Percentiles rank a stretch among this genome's conserved stretches.
Evolutionary conservation across 2,888 invertebrate genomes (phyloP).

Genomic region (Parnassius orleans): DNA sequence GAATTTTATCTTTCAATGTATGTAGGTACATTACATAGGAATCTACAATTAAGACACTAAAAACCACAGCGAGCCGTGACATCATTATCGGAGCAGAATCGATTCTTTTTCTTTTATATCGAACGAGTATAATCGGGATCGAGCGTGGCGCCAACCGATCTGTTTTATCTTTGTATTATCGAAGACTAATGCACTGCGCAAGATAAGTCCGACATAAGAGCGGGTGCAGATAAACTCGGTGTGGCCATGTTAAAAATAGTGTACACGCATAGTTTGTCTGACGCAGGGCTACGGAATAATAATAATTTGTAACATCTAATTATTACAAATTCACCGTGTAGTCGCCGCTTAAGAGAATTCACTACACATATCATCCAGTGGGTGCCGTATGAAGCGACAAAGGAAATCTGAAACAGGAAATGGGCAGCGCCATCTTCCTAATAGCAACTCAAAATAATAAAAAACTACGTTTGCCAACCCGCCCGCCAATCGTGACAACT

Average conservation of each 20-base stretch:
- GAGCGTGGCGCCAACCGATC: constrained; percentile 77
- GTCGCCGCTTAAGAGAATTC: too few species aligned
- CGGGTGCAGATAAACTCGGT: constrained; percentile 77
- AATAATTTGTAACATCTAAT: not conserved
- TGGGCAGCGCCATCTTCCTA: too few species aligned
- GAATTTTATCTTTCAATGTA: constrained; percentile 27
- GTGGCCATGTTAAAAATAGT: constrained; percentile 80
- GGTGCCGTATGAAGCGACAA: too few species aligned
- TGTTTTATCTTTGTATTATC: constrained; percentile 77
- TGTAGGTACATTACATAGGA: constrained; percentile 56
- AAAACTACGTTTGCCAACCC: too few species aligned
- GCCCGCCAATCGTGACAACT: too few species aligned
- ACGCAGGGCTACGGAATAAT: constrained; percentile 45
- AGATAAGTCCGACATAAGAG: constrained; percentile 75
- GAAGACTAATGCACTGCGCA: constrained; percentile 76
- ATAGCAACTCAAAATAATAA: too few species aligned
- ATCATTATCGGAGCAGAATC: constrained; percentile 72
- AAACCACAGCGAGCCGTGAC: constrained; percentile 70
- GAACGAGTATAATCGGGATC: constrained; percentile 70
- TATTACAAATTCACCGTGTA: not conserved
- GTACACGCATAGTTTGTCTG: constrained; percentile 74
- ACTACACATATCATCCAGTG: too few species aligned
- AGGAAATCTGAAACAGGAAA: too few species aligned
- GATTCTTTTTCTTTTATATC: constrained; percentile 74
- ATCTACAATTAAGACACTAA: constrained; percentile 74